Base-by-base conservation (phyloP, 2,888 invertebrate genomes). In the Teleiodes luculella region DNA sequence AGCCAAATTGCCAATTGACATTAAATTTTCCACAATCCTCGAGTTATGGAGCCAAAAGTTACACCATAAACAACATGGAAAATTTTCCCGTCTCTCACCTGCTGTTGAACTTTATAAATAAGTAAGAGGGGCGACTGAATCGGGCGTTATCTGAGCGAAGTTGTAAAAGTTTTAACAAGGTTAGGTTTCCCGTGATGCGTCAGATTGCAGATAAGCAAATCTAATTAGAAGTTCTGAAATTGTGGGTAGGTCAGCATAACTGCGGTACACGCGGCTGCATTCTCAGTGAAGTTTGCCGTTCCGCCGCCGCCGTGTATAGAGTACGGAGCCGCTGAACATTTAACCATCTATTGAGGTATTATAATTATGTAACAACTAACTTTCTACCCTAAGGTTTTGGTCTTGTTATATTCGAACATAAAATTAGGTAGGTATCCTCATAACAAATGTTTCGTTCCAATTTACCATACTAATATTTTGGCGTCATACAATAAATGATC, bases 131-230 rank as follows among this genome's bases (percentile, higher is more conserved):
- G 20, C 30, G 49, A 52, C 37, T 20, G 48, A 46, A 46, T 45
- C 52, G 41, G n/a, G 35, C 47, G 24, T 54, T 53, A 57, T 57
- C 53, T 53, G 16, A 41, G 49, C 28, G 35, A 48, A 57, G 57
- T 57, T 57, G 28, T 45, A 18, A 45, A 61, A 61, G 53, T 61
- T 61, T 59, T 61, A 59, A 61, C 57, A 57, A 59, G 50, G 54
- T 57, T 56, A 57, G 58, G 54, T 56, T 53, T 54, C 55, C 55
- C 48, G 49, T 51, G 58, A 50, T 53, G 54, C 53, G 54, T 45
- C 46, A 37, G 53, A 56, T 57, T 47, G 24, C 24, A 43, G 54
- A 55, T 55, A 52, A 41, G 52, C 49, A 43, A 52, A 35, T 55
- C 55, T 61, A 61, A 61, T 61, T 61, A 61, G 48, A 58, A 58